phyloP scores from a whole-genome alignment of 2,888 invertebrate genomes.

The Melanotus villosus region DNA sequence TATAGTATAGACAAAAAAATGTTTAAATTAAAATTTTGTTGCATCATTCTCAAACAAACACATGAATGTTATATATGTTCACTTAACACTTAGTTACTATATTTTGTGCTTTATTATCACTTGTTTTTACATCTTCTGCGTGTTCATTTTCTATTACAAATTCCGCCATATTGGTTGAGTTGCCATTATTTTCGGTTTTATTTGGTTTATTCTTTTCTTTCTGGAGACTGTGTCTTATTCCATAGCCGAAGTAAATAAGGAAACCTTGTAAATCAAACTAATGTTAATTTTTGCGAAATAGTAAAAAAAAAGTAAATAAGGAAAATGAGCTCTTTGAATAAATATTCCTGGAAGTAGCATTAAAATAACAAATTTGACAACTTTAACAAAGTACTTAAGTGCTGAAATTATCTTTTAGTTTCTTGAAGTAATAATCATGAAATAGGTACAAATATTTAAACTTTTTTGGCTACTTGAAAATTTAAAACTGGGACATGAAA shows the following conservation, averaged over 20 bases:
- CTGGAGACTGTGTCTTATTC: slow-evolving; percentile 82
- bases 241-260: slow-evolving; percentile 88
- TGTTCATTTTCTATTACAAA: not conserved
- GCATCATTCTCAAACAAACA: not conserved
- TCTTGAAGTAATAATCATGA: no score
- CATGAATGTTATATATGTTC: not conserved
- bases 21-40: not conserved
- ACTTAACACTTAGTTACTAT: not conserved
- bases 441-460: no score
- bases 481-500: no score
- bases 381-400: no score
- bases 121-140: not conserved
- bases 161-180: not conserved
- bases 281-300: not conserved
- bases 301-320: no score
- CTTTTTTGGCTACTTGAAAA: no score
- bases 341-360: no score
- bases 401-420: no score
- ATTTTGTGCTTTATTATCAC: not conserved
- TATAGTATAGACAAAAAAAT: no score
- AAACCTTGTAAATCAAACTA: slow-evolving; percentile 73
- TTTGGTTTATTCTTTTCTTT: slow-evolving; percentile 50
- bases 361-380: no score
- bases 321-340: no score
- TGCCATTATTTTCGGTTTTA: not conserved